These are phyloP conservation scores for Ophioninae sp. DNA, from an alignment of 2,888 invertebrate species.

Conservation along the genomic window DNA sequence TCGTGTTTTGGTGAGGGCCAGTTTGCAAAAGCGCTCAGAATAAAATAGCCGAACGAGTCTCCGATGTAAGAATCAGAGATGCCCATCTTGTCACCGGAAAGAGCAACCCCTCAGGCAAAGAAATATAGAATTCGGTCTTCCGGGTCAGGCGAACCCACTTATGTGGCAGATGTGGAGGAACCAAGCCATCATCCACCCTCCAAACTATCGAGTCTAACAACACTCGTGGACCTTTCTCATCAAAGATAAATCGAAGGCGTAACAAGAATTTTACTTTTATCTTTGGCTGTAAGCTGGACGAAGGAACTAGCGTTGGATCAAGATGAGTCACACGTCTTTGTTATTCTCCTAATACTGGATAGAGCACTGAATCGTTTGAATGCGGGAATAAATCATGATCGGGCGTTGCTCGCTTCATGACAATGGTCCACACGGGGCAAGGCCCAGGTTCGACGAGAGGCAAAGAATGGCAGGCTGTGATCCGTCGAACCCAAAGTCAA, in stretches of 20 bases:
- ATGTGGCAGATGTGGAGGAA: conserved; percentile 46
- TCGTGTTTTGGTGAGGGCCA: conserved; percentile 14
- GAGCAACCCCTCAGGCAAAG: conserved; percentile 56
- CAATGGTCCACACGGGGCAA: conserved; percentile 60
- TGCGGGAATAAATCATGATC: conserved; percentile 64
- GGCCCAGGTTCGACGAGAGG: conserved; percentile 56
- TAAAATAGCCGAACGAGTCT: conserved; percentile 27
- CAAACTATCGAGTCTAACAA: conserved; percentile 49
- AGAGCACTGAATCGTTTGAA: conserved; percentile 34
- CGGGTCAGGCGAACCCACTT: conserved; percentile 60
- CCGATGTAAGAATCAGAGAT: conserved; percentile 17
- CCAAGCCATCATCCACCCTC: conserved; percentile 53
- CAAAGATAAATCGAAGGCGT: conserved; percentile 51
- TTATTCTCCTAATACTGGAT: conserved; percentile 16
- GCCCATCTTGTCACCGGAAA: conserved; percentile 15
- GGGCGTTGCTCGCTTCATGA: conserved; percentile 58
- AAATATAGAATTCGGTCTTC: conserved; percentile 66
- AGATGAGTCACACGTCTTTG: conserved; percentile 31
- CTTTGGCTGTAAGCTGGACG: neutral
- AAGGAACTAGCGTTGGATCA: conserved; percentile 36
- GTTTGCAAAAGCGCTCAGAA: conserved; percentile 23
- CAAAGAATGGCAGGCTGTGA: conserved; percentile 67
- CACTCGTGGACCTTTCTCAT: conserved; percentile 56
- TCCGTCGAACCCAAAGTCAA: conserved; percentile 58
- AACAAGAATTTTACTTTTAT: conserved; percentile 48